Evolutionary conservation across 2,888 invertebrate genomes (phyloP).

Genomic region (Platycheirus rosarum): DNA sequence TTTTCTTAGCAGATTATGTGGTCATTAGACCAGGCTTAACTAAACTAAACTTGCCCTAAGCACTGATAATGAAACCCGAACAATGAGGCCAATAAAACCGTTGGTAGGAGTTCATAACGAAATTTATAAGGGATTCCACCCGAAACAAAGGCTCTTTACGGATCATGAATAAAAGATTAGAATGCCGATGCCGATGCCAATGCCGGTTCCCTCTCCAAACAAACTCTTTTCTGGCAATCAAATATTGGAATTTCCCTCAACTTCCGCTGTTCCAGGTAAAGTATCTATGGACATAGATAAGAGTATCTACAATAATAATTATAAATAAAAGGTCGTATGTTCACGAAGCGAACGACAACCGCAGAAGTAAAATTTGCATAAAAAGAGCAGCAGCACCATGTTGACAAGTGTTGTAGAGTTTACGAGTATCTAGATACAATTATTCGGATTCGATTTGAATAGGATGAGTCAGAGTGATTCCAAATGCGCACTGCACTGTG

Average conservation of each 20-base stretch:
- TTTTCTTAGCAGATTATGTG: slow-evolving; percentile 35
- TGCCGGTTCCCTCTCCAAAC: not conserved
- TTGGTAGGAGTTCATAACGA: slow-evolving; percentile 18
- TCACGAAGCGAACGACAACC: slow-evolving; percentile 32
- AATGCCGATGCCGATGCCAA: not conserved
- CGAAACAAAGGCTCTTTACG: slow-evolving; percentile 23
- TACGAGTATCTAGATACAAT: no score
- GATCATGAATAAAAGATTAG: slow-evolving; percentile 37
- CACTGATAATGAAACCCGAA: not conserved
- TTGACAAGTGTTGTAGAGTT: slow-evolving; percentile 9
- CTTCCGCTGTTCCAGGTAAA: slow-evolving; percentile 26
- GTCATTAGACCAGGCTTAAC: slow-evolving; percentile 26
- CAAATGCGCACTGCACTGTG: slow-evolving; percentile 53
- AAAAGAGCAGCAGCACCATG: slow-evolving; percentile 20
- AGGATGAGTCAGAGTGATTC: slow-evolving; percentile 42
- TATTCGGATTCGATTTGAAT: slow-evolving; percentile 18
- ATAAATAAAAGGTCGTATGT: slow-evolving; percentile 33
- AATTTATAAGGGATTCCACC: not conserved
- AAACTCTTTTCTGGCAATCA: slow-evolving; percentile 21
- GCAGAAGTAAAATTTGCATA: slow-evolving; percentile 36
- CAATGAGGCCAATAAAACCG: slow-evolving; percentile 23
- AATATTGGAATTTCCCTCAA: slow-evolving; percentile 12
- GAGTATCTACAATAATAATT: slow-evolving; percentile 16
- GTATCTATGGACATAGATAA: slow-evolving; percentile 14
- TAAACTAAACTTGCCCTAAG: slow-evolving; percentile 45